Evolutionary conservation across 2,113 vertebrate genomes (phyloP).

Genomic region (Arvicanthis niloticus): DNA sequence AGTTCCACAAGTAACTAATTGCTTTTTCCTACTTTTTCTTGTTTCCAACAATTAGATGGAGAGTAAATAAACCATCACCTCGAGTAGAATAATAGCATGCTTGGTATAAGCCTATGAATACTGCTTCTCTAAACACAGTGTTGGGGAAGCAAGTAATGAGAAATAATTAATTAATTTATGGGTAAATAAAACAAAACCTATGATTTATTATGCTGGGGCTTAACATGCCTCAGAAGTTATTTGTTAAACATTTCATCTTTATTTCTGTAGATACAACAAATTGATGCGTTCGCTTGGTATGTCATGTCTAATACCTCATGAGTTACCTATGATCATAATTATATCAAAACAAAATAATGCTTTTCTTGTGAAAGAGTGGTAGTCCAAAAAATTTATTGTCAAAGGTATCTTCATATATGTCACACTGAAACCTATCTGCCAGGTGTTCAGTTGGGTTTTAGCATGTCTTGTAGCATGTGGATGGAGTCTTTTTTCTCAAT

Average conservation of each 20-base stretch:
- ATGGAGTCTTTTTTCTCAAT: neutral
- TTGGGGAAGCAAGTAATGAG: neutral
- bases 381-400: neutral
- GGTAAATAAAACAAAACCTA: neutral
- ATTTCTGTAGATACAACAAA: neutral
- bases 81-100: neutral
- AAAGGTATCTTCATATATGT: neutral
- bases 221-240: neutral
- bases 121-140: neutral
- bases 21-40: neutral
- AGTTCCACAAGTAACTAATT: slow-evolving; percentile 7
- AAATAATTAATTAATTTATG: neutral
- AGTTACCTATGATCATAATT: neutral
- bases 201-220: neutral
- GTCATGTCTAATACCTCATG: neutral
- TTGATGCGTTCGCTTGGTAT: neutral
- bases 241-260: neutral
- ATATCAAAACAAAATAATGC: neutral
- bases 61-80: neutral
- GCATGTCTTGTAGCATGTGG: neutral
- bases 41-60: neutral
- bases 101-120: neutral
- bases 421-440: neutral
- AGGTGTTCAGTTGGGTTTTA: neutral
- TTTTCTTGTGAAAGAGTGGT: neutral